Evolutionary conservation across 2,888 invertebrate genomes (phyloP).

Genomic region (Drosophila paranaensis): DNA sequence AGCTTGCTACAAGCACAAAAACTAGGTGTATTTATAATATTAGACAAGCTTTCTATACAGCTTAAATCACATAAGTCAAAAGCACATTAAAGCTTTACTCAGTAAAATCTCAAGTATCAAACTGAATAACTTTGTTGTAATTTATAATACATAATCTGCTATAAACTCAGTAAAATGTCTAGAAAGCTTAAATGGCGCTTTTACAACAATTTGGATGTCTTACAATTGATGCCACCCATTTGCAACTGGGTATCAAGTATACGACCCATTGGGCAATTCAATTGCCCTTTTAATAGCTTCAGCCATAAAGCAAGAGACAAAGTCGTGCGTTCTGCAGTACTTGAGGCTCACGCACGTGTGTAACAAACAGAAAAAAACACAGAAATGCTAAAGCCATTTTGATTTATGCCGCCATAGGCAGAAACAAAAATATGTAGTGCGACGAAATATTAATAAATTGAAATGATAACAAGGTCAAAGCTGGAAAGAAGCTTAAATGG

Average conservation of each 20-base stretch:
- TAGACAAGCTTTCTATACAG: not conserved
- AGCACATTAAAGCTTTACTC: not conserved
- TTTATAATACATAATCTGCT: not conserved
- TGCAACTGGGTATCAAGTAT: conserved; percentile 10
- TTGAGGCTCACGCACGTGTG: conserved; percentile 41
- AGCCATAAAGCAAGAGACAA: conserved; percentile 32
- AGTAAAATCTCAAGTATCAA: not conserved
- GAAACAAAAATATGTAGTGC: conserved; percentile 32
- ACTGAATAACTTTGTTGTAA: not conserved
- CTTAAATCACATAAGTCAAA: not conserved
- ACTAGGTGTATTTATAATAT: not conserved
- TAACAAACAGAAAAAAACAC: conserved; percentile 35
- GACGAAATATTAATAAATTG: conserved; percentile 68
- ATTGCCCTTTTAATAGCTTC: conserved; percentile 28
- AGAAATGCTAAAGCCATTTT: conserved; percentile 38
- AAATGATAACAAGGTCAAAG: conserved; percentile 49
- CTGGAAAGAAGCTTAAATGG: conserved; percentile 13
- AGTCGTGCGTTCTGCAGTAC: conserved; percentile 24
- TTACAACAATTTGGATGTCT: too few relatives aligned
- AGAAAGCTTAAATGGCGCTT: not conserved
- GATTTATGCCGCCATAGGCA: conserved; percentile 50
- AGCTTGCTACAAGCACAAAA: not conserved
- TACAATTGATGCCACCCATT: not conserved
- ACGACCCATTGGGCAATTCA: conserved; percentile 38
- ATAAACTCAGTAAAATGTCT: not conserved